phyloP scores from a whole-genome alignment of 2,797 vertebrate species.

The Rhincodon typus region DNA sequence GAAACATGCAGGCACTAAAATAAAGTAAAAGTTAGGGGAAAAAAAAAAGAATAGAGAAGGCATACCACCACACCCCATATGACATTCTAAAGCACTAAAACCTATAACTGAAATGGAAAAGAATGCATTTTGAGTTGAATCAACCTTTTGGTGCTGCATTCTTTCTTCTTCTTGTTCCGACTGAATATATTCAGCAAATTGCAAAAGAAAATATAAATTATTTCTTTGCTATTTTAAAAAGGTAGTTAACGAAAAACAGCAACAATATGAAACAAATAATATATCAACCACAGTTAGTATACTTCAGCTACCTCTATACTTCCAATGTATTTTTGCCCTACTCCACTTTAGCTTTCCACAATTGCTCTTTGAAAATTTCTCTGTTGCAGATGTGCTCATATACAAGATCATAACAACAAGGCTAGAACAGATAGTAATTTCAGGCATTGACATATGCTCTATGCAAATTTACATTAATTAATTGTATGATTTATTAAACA shows the following conservation, averaged over 20 bases:
- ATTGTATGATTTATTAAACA: neutral
- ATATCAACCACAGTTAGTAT: slow-evolving; percentile 42
- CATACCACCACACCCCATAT: neutral
- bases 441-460: neutral
- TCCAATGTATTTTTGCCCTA: slow-evolving; percentile 58
- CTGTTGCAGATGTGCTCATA: no score
- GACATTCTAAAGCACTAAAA: slow-evolving; percentile 2
- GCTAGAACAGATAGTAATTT: neutral
- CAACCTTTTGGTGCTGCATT: slow-evolving; percentile 50
- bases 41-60: neutral
- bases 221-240: slow-evolving; percentile 18
- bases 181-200: slow-evolving; percentile 46
- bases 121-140: slow-evolving; percentile 36
- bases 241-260: neutral
- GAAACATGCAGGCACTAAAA: slow-evolving; percentile 40
- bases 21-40: neutral
- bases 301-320: slow-evolving; percentile 60
- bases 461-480: neutral
- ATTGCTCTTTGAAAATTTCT: neutral
- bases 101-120: neutral
- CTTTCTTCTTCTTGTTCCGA: slow-evolving; percentile 55
- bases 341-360: slow-evolving; percentile 65
- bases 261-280: slow-evolving; percentile 41
- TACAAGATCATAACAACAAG: neutral
- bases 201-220: slow-evolving; percentile 54